phyloP scores from a whole-genome alignment of 2,888 invertebrate genomes.

The Agrochola lota region DNA sequence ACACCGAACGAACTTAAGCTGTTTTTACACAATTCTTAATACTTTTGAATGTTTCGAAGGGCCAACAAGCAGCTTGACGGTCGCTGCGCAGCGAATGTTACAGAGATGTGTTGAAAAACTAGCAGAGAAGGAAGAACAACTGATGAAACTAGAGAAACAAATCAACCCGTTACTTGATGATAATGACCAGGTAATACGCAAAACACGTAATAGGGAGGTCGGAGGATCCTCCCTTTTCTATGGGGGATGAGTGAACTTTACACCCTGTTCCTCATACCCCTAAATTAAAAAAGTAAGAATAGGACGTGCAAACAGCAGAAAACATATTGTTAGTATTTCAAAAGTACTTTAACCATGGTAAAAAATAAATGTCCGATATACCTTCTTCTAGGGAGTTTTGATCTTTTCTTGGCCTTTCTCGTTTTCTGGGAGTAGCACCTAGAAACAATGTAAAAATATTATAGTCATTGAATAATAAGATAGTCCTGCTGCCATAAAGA shows the following conservation, averaged over 20 bases:
- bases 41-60: slow-evolving; percentile 83
- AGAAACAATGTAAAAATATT: not conserved
- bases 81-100: slow-evolving; percentile 97
- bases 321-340: not conserved
- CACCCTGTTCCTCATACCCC: no score
- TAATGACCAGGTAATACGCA: slow-evolving; percentile 93
- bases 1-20: not conserved
- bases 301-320: not conserved
- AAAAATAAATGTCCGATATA: slow-evolving; percentile 75
- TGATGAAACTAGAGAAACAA: slow-evolving; percentile 99
- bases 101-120: slow-evolving; percentile 96
- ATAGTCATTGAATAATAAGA: no score
- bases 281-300: not conserved
- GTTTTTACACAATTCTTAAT: slow-evolving; percentile 29
- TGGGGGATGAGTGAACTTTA: no score
- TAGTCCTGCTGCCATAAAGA: not conserved
- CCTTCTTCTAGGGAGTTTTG: slow-evolving; percentile 94
- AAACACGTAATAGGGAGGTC: no score
- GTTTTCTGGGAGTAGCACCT: slow-evolving; percentile 85
- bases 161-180: slow-evolving; percentile 99
- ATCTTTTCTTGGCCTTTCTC: slow-evolving; percentile 88
- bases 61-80: slow-evolving; percentile 95
- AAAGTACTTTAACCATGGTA: not conserved
- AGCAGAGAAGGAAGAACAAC: slow-evolving; percentile 97
- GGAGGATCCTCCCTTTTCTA: no score